phyloP scores from a whole-genome alignment of 2,888 invertebrate species.

The Timema cristinae region DNA sequence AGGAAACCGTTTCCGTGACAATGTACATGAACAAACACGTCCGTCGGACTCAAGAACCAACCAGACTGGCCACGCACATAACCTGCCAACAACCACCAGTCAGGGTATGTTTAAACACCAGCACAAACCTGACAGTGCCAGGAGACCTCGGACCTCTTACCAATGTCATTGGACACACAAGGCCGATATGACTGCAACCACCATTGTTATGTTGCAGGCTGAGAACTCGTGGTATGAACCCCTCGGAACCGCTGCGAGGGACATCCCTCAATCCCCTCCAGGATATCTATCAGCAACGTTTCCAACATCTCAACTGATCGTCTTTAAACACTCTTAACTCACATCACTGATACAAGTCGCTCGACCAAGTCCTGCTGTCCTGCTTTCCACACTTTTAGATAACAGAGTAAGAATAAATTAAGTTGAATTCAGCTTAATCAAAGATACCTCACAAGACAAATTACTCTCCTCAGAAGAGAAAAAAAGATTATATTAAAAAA shows the following conservation, averaged over 20 bases:
- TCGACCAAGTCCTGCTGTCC: too few species aligned
- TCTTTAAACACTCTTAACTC: too few species aligned
- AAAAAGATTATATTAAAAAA: too few species aligned
- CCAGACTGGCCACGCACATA: slow-evolving; percentile 58
- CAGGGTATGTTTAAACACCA: too few species aligned
- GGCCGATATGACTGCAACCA: slow-evolving; percentile 71
- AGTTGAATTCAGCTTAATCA: too few species aligned
- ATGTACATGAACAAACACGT: slow-evolving; percentile 48
- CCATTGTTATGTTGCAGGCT: slow-evolving; percentile 59
- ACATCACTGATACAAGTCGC: too few species aligned
- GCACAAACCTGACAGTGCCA: background rate
- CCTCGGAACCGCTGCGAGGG: slow-evolving; percentile 51
- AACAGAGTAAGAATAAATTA: too few species aligned
- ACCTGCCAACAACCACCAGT: slow-evolving; percentile 14
- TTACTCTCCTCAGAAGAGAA: too few species aligned
- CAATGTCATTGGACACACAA: slow-evolving; percentile 43
- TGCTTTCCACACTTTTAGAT: too few species aligned
- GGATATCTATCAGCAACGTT: slow-evolving; percentile 38
- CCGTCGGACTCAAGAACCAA: slow-evolving; percentile 49
- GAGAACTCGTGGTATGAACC: slow-evolving; percentile 39
- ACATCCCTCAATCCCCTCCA: slow-evolving; percentile 43
- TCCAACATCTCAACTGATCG: too few species aligned
- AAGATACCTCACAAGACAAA: too few species aligned
- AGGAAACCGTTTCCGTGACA: slow-evolving; percentile 42
- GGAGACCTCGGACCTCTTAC: background rate